Evolutionary conservation across 1,140 invertebrate genomes (phyloP), one percentile per base, ranked within the genome.

Genomic region (Rhopalosiphum maidis): DNA sequence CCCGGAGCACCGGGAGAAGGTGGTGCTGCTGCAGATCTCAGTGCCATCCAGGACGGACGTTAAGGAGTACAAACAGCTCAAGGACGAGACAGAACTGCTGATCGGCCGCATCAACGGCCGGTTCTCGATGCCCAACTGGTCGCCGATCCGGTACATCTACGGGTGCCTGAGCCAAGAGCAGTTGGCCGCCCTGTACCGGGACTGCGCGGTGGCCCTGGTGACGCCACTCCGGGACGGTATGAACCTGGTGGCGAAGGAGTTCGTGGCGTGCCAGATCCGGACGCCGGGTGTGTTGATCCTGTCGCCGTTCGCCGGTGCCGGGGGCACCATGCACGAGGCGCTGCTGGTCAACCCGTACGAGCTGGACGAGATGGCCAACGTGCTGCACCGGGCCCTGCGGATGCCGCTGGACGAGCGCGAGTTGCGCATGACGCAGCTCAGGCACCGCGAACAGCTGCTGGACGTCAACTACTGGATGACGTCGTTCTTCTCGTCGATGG

Each of bases 231-330:
- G 98, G 85, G 98, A 99, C 95, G 98, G 98, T 86, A 98, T 98
- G 98, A 98, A 98, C 95, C 95, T 98, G 77, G 98, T 99, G 0
- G 98, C 98, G 11, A 99, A 99, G 95, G 98, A 99, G 95, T 99
- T 98, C 94, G 98, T 98, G 5, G 98, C 98, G 11, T 98, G 98
- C 95, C 98, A 98, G 95, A 98, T 98, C 21, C 98, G 98, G 94
- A 96, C 96, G 25, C 98, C 98, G 0, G 98, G 98, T 18, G 98
- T 99, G 0, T 95, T 99, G 11, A 98, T 99, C 85, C 96, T 99
- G 6, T 98, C 98, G 2, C 98, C 98, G 0, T 98, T 99, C 95
- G 98, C 98, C 93, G 98, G 98, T 5, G 98, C 98, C 37, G 98
- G 97, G 1, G 98, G 98, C 95, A 98, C 97, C 96, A 98, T 98